These are phyloP conservation scores for Gymnocypris eckloni DNA, from an alignment of 2,797 vertebrate species.

Conservation along the genomic window DNA sequence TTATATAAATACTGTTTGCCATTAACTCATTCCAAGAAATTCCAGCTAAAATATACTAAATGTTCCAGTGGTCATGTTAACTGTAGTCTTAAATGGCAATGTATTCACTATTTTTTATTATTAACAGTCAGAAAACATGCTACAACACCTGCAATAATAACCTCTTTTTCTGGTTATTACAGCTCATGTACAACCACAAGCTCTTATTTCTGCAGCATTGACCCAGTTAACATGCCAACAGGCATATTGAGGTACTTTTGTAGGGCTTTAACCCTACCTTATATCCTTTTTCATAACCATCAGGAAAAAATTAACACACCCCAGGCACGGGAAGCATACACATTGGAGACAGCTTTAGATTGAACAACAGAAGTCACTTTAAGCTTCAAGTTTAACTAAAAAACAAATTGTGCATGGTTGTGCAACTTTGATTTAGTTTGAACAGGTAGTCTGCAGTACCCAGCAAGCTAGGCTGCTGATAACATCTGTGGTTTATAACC, in stretches of 20 bases:
- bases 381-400: background rate
- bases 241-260: slow-evolving; percentile 44
- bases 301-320: slow-evolving; percentile 5
- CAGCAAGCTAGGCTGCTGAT: background rate
- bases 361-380: background rate
- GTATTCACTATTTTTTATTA: background rate
- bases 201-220: slow-evolving; percentile 22
- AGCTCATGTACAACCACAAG: slow-evolving; percentile 20
- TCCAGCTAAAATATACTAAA: background rate
- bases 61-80: background rate
- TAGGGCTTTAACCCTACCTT: background rate
- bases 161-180: slow-evolving; percentile 10
- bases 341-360: background rate
- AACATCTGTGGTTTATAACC: slow-evolving; percentile 46
- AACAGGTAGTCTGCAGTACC: slow-evolving; percentile 39
- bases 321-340: background rate
- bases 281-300: slow-evolving; percentile 38
- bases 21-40: background rate
- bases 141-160: background rate
- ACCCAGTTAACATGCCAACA: slow-evolving; percentile 51
- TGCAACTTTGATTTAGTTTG: slow-evolving; percentile 22
- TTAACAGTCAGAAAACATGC: background rate
- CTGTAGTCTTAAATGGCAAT: background rate
- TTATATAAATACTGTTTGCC: background rate
- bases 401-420: background rate